Conservation (phyloP, 2,113 vertebrate genomes). For the Epinephelus moara region DNA sequence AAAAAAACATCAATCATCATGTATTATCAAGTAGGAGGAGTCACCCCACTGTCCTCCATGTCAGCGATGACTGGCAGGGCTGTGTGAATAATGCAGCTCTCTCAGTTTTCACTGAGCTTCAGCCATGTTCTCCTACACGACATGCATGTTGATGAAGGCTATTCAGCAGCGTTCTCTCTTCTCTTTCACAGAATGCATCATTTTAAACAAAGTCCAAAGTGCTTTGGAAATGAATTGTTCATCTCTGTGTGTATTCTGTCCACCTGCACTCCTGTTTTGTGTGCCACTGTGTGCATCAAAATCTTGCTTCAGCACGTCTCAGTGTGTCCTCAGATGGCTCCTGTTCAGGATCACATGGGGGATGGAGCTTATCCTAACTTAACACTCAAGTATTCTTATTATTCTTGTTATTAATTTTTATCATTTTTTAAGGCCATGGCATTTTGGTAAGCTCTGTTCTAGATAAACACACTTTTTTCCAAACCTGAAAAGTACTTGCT, state of each 20-base stretch:
- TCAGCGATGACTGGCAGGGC: constrained; percentile 60
- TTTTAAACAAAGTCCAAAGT: background rate
- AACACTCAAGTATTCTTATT: background rate
- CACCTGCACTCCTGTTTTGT: background rate
- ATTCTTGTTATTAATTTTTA: constrained; percentile 12
- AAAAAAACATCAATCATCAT: constrained; percentile 66
- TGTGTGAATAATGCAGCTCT: constrained; percentile 65
- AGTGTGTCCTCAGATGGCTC: constrained; percentile 25
- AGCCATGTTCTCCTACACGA: constrained; percentile 45
- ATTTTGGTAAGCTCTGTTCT: background rate
- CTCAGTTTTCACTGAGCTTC: constrained; percentile 43
- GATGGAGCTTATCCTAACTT: background rate
- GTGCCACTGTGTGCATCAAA: constrained; percentile 6
- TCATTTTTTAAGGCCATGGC: background rate
- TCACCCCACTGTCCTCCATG: constrained; percentile 69
- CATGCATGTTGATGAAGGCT: constrained; percentile 43
- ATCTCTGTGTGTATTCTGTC: background rate
- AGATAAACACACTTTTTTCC: background rate
- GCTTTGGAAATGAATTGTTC: constrained; percentile 1
- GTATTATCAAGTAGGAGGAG: constrained; percentile 72
- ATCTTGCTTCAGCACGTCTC: background rate
- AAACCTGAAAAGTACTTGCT: constrained; percentile 2
- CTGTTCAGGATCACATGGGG: constrained; percentile 13
- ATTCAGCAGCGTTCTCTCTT: background rate
- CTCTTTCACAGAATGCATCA: background rate